Conservation (phyloP, 2,888 invertebrate genomes). For the Ernsta delagoae region DNA sequence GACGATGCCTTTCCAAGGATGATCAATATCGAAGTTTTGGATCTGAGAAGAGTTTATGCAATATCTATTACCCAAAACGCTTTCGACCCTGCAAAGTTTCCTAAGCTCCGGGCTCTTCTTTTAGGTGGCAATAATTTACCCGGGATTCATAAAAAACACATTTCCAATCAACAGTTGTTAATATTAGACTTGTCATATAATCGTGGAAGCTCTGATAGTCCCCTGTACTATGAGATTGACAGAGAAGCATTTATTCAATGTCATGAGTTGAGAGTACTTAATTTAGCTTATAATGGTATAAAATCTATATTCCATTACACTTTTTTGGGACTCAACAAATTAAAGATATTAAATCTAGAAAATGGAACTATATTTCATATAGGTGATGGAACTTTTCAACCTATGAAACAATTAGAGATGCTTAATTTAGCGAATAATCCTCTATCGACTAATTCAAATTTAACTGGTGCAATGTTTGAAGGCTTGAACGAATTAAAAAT, state of each 20-base stretch:
- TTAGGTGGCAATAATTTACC: constrained; percentile 82
- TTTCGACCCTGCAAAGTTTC: constrained; percentile 74
- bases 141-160: constrained; percentile 77
- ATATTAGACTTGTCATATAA: constrained; percentile 82
- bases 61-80: constrained; percentile 75
- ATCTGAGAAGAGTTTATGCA: constrained; percentile 81
- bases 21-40: constrained; percentile 81
- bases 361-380: constrained; percentile 81
- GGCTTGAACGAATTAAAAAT: constrained; percentile 78
- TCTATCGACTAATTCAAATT: constrained; percentile 68
- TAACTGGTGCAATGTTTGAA: constrained; percentile 70
- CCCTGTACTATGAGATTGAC: constrained; percentile 80
- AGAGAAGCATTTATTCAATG: constrained; percentile 78
- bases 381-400: constrained; percentile 73
- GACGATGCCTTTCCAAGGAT: constrained; percentile 82
- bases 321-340: constrained; percentile 77
- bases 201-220: constrained; percentile 67
- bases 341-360: constrained; percentile 78
- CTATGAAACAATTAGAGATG: constrained; percentile 69
- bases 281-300: constrained; percentile 82
- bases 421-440: constrained; percentile 84
- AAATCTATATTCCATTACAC: constrained; percentile 77
- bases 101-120: constrained; percentile 78
- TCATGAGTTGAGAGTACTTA: constrained; percentile 73
- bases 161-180: constrained; percentile 74